These are phyloP conservation scores for Dipodomys spectabilis DNA, from an alignment of 2,113 vertebrate species.

Conservation along the genomic window DNA sequence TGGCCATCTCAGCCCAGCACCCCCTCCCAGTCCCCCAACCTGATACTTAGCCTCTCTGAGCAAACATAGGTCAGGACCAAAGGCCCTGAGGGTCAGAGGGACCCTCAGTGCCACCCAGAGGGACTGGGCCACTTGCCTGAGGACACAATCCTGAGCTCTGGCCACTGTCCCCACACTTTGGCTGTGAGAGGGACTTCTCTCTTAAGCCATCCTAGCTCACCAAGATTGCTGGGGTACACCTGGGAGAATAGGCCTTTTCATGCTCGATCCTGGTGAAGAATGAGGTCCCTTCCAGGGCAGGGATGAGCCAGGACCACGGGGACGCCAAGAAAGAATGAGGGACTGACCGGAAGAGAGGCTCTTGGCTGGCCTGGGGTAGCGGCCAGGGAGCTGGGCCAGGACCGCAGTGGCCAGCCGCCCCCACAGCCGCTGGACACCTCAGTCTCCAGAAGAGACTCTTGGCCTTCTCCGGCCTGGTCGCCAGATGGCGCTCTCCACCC, in stretches of 20 bases:
- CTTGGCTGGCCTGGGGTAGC: background rate
- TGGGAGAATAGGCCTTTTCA: background rate
- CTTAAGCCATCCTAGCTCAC: background rate
- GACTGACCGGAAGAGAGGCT: background rate
- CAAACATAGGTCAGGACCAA: background rate
- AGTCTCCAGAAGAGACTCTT: fast-evolving
- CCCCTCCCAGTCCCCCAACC: background rate
- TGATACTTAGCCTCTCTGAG: fast-evolving
- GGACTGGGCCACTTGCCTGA: background rate
- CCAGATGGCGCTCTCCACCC: conserved; percentile 60
- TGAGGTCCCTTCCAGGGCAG: background rate
- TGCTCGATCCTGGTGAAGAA: background rate
- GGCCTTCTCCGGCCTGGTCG: conserved; percentile 26
- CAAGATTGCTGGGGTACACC: background rate
- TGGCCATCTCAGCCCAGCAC: background rate
- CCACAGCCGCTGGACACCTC: background rate
- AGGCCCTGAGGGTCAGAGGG: no score
- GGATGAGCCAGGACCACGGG: background rate
- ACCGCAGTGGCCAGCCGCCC: background rate
- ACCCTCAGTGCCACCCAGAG: background rate
- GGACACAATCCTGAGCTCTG: background rate
- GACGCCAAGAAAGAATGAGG: background rate
- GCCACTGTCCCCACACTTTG: background rate
- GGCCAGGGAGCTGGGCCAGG: background rate
- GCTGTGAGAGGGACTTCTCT: background rate